Base-by-base conservation (phyloP, 2,797 vertebrate genomes). In the Peromyscus melanophrys region DNA sequence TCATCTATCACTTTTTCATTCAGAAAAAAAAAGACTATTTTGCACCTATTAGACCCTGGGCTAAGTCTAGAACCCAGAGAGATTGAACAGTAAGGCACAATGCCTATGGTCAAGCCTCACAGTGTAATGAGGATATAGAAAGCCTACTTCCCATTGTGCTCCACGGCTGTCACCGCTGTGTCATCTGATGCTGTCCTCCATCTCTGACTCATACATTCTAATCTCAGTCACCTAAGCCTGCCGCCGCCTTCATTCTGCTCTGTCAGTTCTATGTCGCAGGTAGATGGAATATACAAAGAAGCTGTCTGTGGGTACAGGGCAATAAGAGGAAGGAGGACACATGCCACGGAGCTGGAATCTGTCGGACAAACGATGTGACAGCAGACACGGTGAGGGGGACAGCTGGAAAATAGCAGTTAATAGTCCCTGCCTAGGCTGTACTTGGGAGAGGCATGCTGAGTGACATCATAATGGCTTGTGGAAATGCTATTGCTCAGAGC, bases 401-500 rank as follows among this genome's bases (percentile, higher is more conserved):
- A 94, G 87, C 93, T 96, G 90, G 94, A 85, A 97, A 96, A 96
- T 43, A 92, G 96, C 77, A 95, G 96, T 29, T 46, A 21, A n/a
- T 59, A 92, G 11, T 61, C 43, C 19, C 69, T 97, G 88, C 43
- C 49, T 31, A 61, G 87, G 92, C 97, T 92, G 93, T 31, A 78
- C 55, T 92, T 61, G 55, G 73, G 95, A 95, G 85, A 93, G 59
- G 80, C 34, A 40, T 27, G 83, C 69, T 21, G 73, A 89, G 92
- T 34, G 46, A 90, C 71, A 88, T 67, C 73, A 55, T 67, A 77
- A 43, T 71, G 90, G 85, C 80, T 65, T 31, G 6, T 14, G 14
- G 97, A 96, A 96, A 87, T 5, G 1, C 76, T 76, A 73, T 76
- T 92, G 61, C 90, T 95, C 59, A 14, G 61, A 73, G 77, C 25